phyloP scores from a whole-genome alignment of 2,888 invertebrate species.

The Aphrophora alni region DNA sequence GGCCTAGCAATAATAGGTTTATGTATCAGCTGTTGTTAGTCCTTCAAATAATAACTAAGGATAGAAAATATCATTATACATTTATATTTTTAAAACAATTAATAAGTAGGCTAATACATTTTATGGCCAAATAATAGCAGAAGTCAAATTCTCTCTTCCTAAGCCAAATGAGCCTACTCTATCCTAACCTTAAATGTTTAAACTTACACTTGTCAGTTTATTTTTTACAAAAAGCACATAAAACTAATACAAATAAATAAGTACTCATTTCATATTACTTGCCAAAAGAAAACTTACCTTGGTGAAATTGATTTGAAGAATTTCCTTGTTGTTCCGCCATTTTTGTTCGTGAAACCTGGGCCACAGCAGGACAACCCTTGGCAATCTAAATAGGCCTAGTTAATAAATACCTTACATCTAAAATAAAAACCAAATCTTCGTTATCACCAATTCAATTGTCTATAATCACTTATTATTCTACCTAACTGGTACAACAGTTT shows the following conservation, averaged over 20 bases:
- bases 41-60: too few relatives aligned
- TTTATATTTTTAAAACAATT: too few relatives aligned
- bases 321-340: constrained; percentile 9
- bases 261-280: neutral
- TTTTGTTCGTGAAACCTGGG: neutral
- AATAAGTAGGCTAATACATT: too few relatives aligned
- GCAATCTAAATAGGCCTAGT: neutral
- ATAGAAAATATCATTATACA: too few relatives aligned
- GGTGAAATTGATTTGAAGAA: neutral
- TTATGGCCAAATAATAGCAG: too few relatives aligned
- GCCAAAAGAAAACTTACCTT: neutral
- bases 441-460: neutral
- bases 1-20: too few relatives aligned
- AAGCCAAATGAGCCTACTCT: neutral
- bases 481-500: neutral
- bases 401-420: neutral
- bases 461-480: neutral
- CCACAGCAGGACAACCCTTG: neutral
- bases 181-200: neutral
- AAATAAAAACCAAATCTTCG: neutral
- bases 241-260: neutral
- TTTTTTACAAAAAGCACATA: neutral
- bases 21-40: too few relatives aligned
- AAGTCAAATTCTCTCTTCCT: too few relatives aligned
- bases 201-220: neutral